Base-by-base conservation (phyloP, 2,797 vertebrate genomes). In the Psittacula echo region DNA sequence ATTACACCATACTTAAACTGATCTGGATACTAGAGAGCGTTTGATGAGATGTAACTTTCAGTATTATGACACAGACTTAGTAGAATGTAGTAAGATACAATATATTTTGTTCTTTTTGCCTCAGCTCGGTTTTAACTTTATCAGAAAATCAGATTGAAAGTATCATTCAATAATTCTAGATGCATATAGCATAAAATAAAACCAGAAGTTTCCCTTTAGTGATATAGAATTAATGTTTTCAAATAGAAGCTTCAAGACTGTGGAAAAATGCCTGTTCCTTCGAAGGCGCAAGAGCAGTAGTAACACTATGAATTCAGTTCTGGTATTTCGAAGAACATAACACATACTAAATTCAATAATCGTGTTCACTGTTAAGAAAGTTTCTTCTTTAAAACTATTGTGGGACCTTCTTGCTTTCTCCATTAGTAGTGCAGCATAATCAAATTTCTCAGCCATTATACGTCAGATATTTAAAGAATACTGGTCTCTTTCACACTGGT, bases 41-140 rank as follows among this genome's bases (percentile, higher is more conserved):
- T 72, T 73, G 58, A 48, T 37, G 34, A 94, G 30, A 82, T 62
- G 19, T 10, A 82, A 11, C 41, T 89, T 92, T 87, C 47, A 50
- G 29, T 61, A 50, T 58, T 58, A 89, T 34, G 72, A 62, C 20
- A 94, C 3, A 73, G 17, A 76, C 18, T 30, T 85, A 91, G 81
- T 29, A 70, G 26, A 85, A 83, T 29, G 16, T 51, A 77, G 42
- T 18, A 87, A 11, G 39, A 76, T 80, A 64, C 5, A 90, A 93
- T 77, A 42, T 80, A 45, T 32, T 87, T 87, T 47, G 34, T 80
- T 90, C 70, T 93, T 96, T 93, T 94, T 73, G 37, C 20, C 91
- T 92, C 67, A 74, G 10, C 60, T 93, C 21, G 75, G 73, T 75
- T 95, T 97, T 93, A 91, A 54, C 18, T 26, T 95, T 95, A 95